Conservation (phyloP, 2,888 invertebrate genomes). For the Deroplatys truncata region DNA sequence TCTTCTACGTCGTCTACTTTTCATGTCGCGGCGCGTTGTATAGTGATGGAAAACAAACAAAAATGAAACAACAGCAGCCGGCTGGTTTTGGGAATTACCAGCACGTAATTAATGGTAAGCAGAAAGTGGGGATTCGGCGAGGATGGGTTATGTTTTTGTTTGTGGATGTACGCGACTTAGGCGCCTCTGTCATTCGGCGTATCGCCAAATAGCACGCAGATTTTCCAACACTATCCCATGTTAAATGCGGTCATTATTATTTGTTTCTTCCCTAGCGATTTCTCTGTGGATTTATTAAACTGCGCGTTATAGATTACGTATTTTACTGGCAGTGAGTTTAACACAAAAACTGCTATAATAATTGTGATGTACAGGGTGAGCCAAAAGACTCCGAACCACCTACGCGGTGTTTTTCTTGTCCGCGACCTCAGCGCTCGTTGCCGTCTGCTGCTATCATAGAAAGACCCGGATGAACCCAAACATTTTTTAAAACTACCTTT, state of each 20-base stretch:
- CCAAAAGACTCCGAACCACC: no score
- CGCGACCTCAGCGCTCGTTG: no score
- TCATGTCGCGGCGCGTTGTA: not conserved
- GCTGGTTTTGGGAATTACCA: not conserved
- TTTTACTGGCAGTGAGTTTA: no score
- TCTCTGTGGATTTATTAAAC: no score
- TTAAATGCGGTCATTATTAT: not conserved
- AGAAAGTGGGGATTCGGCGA: not conserved
- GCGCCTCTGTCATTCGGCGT: not conserved
- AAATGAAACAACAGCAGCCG: not conserved
- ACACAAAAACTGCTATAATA: no score
- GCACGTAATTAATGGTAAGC: not conserved
- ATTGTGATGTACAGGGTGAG: no score
- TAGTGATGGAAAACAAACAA: constrained; percentile 5
- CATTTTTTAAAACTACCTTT: no score
- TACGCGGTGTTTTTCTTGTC: no score
- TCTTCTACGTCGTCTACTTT: not conserved
- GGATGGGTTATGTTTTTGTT: not conserved
- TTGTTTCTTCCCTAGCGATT: not conserved
- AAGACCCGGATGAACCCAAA: no score
- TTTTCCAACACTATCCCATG: not conserved
- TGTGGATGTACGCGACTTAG: not conserved
- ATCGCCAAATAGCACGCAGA: not conserved
- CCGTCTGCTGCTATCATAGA: no score
- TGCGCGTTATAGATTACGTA: no score